phyloP scores from a whole-genome alignment of 1,140 invertebrate species.

The Sinella curviseta region DNA sequence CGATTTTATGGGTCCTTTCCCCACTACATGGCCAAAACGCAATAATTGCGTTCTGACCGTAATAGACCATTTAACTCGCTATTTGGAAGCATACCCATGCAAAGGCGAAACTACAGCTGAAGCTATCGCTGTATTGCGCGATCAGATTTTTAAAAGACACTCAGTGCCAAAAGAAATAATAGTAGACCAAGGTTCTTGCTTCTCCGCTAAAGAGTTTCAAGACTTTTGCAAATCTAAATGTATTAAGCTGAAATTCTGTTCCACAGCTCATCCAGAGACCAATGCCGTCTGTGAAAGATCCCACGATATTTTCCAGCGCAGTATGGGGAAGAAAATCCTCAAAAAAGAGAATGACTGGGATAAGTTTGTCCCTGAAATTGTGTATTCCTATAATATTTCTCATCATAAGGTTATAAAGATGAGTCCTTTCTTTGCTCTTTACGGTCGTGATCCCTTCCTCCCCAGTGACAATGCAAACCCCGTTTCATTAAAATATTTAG shows the following conservation, averaged over 20 bases:
- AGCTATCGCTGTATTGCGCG: not conserved
- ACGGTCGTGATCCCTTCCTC: slow-evolving; percentile 54
- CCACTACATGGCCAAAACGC: not conserved
- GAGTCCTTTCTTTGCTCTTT: slow-evolving; percentile 56
- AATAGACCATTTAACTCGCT: slow-evolving; percentile 27
- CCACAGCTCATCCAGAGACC: slow-evolving; percentile 40
- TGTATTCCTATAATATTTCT: slow-evolving; percentile 57
- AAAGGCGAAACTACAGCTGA: not conserved
- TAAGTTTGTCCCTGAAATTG: slow-evolving; percentile 53
- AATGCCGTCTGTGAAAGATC: slow-evolving; percentile 47
- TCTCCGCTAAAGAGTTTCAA: slow-evolving; percentile 49
- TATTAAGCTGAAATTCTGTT: slow-evolving; percentile 39
- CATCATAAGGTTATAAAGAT: slow-evolving; percentile 54
- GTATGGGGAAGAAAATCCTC: slow-evolving; percentile 51
- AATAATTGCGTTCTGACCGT: slow-evolving; percentile 28
- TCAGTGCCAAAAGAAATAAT: slow-evolving; percentile 51
- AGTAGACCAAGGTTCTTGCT: slow-evolving; percentile 51
- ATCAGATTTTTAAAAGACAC: not conserved
- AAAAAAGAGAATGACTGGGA: slow-evolving; percentile 56
- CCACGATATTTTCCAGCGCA: slow-evolving; percentile 42
- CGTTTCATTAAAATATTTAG: no score
- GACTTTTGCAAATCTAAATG: slow-evolving; percentile 48
- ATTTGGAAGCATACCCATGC: slow-evolving; percentile 30
- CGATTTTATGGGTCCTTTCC: slow-evolving; percentile 39
- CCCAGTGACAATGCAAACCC: no score